Evolutionary conservation across 2,113 vertebrate species (phyloP).

Genomic region (Lasiurus cinereus): DNA sequence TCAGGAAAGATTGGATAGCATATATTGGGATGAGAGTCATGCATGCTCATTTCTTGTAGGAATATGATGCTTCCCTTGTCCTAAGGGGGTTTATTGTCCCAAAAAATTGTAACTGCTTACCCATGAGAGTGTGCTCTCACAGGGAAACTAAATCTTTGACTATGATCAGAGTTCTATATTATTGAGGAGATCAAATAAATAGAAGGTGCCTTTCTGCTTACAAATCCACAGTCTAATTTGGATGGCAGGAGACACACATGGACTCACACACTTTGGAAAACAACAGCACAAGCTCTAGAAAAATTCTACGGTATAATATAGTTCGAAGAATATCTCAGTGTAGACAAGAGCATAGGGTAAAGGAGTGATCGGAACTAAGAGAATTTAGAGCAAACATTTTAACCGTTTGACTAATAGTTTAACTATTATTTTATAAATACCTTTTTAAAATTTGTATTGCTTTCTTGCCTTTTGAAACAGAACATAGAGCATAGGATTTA

Average conservation of each 20-base stretch:
- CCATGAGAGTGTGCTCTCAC: background rate
- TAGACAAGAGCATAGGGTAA: background rate
- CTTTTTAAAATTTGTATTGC: background rate
- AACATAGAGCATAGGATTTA: background rate
- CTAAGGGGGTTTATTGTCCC: background rate
- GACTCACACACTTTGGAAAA: background rate
- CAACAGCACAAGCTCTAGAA: background rate
- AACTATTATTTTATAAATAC: background rate
- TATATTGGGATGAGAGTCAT: background rate
- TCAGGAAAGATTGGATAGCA: background rate
- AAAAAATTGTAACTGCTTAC: background rate
- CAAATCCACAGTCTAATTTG: conserved; percentile 17
- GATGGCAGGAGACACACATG: background rate
- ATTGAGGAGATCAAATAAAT: background rate
- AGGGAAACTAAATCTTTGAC: background rate
- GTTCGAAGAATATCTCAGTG: background rate
- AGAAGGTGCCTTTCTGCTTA: background rate
- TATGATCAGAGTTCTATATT: background rate
- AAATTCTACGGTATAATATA: background rate
- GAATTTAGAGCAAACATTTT: background rate
- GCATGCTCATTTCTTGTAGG: background rate
- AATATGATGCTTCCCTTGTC: background rate
- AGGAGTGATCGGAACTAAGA: background rate
- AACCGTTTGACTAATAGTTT: background rate
- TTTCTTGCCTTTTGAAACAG: conserved; percentile 33